Base-by-base conservation (phyloP, 2,797 vertebrate species). In the Enteromius afrohamiltoni region DNA sequence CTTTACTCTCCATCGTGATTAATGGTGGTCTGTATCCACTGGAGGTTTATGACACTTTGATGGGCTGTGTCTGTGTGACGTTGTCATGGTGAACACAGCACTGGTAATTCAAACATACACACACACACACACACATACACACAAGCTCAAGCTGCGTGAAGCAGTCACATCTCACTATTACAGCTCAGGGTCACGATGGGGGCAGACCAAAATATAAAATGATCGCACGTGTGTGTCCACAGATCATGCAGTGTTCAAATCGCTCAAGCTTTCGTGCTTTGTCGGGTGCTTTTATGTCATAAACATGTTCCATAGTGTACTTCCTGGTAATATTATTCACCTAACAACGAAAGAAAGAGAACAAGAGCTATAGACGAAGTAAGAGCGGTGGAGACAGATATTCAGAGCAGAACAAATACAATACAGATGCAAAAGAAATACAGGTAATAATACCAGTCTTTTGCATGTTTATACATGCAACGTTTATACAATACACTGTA, bases 171-270 rank as follows among this genome's bases (percentile, higher is more conserved):
- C 69, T 79, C 74, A 78, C 58, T 79, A 40, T 84, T 71, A 77
- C 53, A 45, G 82, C 64, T 75, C 73, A 86, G 84, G 86, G 86
- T 87, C 86, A 87, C 65, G 19, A 65, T 21, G 51, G 60, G 74
- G 81, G 65, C 81, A 87, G 6, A 76, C 75, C 68, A 34, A 71
- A 55, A 51, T 64, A 17, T 78, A 58, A 84, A 65, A 83, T 47
- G 21, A 71, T 19, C 1, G 17, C 26, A 16, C 23, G 45, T 70
- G 26, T 67, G 64, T n/a, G 29, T 16, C 26, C 29, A 64, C 62
- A 64, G 62, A 64, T 64, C 76, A 71, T 9, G 17, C 64, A 40
- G 2, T 13, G 23, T n/a, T 79, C 76, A 73, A 49, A 73, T 19
- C 9, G 40, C 34, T 69, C 7, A 69, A 77, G 23, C 17, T 7